Conservation (phyloP, 2,113 vertebrate species). For the Hyperoodon ampullatus region DNA sequence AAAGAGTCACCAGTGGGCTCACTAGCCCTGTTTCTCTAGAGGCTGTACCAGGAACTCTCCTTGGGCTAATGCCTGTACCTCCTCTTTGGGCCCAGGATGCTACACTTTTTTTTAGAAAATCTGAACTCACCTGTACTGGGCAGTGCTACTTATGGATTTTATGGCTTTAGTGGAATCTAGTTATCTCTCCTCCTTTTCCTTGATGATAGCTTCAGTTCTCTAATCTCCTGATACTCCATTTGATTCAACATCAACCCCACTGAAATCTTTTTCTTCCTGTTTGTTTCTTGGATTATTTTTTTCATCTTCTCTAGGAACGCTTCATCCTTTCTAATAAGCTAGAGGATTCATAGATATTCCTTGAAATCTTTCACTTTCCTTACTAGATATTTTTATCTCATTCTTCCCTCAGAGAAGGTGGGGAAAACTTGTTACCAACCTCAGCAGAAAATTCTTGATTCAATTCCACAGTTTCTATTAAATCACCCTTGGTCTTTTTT, state of each 20-base stretch:
- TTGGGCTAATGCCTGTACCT: neutral
- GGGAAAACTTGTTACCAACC: conserved; percentile 3
- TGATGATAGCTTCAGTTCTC: conserved; percentile 54
- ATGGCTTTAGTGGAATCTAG: conserved; percentile 15
- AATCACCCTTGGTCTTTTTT: neutral
- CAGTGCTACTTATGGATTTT: conserved; percentile 35
- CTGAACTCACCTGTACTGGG: neutral
- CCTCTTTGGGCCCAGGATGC: neutral
- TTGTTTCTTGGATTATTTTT: conserved; percentile 78
- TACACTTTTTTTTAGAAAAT: neutral
- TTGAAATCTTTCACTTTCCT: conserved; percentile 34
- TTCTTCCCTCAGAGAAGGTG: neutral
- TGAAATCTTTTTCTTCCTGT: conserved; percentile 69
- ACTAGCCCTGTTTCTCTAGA: neutral
- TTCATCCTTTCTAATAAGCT: conserved; percentile 73
- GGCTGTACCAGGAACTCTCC: too few relatives aligned
- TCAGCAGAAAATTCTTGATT: conserved; percentile 45
- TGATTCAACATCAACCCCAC: conserved; percentile 58
- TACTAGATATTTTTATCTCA: conserved; percentile 48
- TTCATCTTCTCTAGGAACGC: conserved; percentile 55
- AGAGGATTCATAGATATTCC: conserved; percentile 56
- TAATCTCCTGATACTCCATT: conserved; percentile 68
- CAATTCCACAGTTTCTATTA: neutral
- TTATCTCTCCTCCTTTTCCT: conserved; percentile 50
- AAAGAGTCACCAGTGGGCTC: neutral